A percentile compares a stretch with the other conserved stretches of the same genome.
Conservation (phyloP, 2,888 invertebrate species). For the Drymonia ruficornis region DNA sequence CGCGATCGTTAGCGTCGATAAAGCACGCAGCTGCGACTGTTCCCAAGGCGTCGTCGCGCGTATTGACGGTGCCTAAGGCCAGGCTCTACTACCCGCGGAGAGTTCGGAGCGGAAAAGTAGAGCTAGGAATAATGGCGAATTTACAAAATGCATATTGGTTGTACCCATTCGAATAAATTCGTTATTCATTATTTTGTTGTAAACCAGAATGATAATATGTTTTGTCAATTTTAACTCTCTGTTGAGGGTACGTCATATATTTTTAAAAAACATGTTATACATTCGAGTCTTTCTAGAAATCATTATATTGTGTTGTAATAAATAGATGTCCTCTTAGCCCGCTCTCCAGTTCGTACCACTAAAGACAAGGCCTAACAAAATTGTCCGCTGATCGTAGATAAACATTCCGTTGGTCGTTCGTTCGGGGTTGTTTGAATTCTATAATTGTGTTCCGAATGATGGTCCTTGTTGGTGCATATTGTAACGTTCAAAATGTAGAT, state of each 20-base stretch:
- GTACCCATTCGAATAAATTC: too few species aligned
- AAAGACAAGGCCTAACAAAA: neutral
- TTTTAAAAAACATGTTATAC: too few species aligned
- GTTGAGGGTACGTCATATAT: too few species aligned
- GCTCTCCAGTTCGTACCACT: neutral
- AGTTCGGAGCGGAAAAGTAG: neutral
- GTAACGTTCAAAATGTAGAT: neutral
- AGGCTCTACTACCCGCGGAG: neutral
- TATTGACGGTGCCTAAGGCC: conserved; percentile 29
- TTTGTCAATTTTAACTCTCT: too few species aligned
- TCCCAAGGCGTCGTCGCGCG: conserved; percentile 16
- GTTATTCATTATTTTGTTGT: too few species aligned
- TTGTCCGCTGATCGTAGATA: conserved; percentile 25
- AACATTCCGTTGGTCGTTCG: conserved; percentile 24
- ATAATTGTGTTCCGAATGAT: conserved; percentile 22
- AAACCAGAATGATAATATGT: too few species aligned
- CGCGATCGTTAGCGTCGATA: conserved; percentile 45
- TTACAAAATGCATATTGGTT: too few species aligned
- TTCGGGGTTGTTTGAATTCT: conserved; percentile 31
- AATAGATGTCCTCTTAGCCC: neutral
- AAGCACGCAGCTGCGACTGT: conserved; percentile 43
- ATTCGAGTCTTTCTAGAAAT: too few species aligned
- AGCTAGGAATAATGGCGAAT: too few species aligned
- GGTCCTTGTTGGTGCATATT: neutral
- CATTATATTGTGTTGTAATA: too few species aligned